These are phyloP conservation scores for Scrobipalpa atriplicella DNA, from an alignment of 2,888 invertebrate species.

Conservation along the genomic window DNA sequence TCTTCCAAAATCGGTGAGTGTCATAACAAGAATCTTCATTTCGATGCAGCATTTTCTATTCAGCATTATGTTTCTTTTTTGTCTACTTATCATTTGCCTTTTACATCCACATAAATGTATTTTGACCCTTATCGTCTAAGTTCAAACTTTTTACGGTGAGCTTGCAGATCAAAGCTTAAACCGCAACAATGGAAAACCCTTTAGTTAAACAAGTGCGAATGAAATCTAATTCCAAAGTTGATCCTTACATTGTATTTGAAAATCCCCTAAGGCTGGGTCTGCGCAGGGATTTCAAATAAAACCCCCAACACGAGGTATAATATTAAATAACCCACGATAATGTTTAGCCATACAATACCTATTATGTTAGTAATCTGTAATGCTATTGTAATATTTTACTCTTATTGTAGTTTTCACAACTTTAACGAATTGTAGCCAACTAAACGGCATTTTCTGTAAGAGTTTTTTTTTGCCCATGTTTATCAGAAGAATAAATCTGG, in stretches of 20 bases:
- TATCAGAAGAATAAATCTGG: too few species aligned
- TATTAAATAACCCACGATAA: not conserved
- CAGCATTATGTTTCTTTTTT: too few species aligned
- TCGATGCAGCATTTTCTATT: too few species aligned
- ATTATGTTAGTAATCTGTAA: not conserved
- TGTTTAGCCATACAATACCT: not conserved
- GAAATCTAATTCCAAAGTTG: conserved; percentile 14
- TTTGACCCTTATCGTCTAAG: not conserved
- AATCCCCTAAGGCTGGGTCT: conserved; percentile 4
- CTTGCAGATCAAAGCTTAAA: conserved; percentile 7
- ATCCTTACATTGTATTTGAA: conserved; percentile 9
- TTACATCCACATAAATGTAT: too few species aligned
- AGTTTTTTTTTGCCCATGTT: too few species aligned
- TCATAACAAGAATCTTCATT: too few species aligned
- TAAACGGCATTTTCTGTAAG: too few species aligned
- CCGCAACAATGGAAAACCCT: conserved; percentile 4
- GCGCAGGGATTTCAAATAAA: conserved; percentile 11
- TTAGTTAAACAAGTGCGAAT: conserved; percentile 13
- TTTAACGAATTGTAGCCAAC: too few species aligned
- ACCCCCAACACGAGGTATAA: not conserved
- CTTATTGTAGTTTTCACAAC: too few species aligned
- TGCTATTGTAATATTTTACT: too few species aligned
- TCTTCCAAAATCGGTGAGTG: too few species aligned
- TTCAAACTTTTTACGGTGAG: not conserved
- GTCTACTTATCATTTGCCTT: too few species aligned